These are phyloP conservation scores for Amorpha juglandis DNA, from an alignment of 2,888 invertebrate species.

Conservation along the genomic window DNA sequence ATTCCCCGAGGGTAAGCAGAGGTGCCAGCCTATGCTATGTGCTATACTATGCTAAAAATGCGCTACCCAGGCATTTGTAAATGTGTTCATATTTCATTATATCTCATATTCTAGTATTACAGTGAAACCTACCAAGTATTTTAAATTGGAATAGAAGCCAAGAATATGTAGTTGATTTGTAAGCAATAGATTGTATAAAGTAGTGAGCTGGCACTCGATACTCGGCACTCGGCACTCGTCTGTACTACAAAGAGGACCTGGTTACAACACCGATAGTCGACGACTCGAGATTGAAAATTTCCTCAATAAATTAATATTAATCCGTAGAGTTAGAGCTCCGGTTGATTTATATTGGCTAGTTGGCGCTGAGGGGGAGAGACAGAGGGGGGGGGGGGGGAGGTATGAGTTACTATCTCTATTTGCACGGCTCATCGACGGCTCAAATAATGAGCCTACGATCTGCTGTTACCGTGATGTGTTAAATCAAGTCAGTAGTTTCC, in stretches of 20 bases:
- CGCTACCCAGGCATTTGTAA: too few relatives aligned
- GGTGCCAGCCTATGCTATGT: too few relatives aligned
- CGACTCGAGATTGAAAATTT: background rate
- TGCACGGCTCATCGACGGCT: background rate
- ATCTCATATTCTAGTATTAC: too few relatives aligned
- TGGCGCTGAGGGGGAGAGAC: background rate
- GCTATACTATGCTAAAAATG: too few relatives aligned
- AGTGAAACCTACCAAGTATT: too few relatives aligned
- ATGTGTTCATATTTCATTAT: too few relatives aligned
- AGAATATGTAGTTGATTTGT: too few relatives aligned
- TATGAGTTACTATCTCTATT: slow-evolving; percentile 6
- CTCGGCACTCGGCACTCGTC: background rate
- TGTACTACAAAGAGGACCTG: background rate
- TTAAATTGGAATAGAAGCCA: too few relatives aligned
- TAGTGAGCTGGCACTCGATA: background rate
- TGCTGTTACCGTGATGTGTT: too few relatives aligned
- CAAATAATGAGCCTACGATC: background rate
- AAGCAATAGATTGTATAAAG: background rate
- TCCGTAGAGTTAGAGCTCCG: background rate
- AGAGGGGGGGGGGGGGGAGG: background rate
- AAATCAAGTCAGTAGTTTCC: too few relatives aligned
- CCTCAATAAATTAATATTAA: background rate
- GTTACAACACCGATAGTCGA: background rate
- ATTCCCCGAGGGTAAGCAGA: too few relatives aligned
- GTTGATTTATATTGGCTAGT: background rate